Evolutionary conservation across 2,888 invertebrate genomes (phyloP).

Genomic region (Drosophila hamatofila): DNA sequence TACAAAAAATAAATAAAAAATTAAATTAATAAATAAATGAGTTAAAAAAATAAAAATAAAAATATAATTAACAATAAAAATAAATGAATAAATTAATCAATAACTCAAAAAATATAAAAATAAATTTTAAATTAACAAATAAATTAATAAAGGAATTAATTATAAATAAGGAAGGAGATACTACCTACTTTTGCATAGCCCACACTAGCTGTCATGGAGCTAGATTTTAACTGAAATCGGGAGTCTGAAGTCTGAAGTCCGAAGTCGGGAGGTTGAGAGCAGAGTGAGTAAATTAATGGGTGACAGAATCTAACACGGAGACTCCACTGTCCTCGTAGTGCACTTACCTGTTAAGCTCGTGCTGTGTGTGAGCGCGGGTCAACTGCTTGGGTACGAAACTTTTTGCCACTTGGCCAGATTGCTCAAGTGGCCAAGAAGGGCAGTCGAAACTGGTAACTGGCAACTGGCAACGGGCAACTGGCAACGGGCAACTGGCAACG

Average conservation of each 20-base stretch:
- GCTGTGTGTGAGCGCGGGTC: conserved; percentile 43
- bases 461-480: conserved; percentile 49
- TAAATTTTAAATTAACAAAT: too few species aligned
- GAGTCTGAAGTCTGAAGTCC: background rate
- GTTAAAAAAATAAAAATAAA: too few species aligned
- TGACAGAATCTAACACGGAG: conserved; percentile 35
- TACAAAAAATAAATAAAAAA: too few species aligned
- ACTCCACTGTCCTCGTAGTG: conserved; percentile 22
- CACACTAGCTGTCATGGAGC: background rate
- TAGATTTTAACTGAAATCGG: background rate
- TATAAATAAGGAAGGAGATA: background rate
- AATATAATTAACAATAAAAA: too few species aligned
- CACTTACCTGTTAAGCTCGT: conserved; percentile 49
- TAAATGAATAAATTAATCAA: too few species aligned
- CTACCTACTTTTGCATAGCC: background rate
- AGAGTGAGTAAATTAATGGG: conserved; percentile 19
- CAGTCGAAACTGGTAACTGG: conserved; percentile 43
- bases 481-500: conserved; percentile 45
- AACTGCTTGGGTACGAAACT: conserved; percentile 69
- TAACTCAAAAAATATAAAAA: too few species aligned
- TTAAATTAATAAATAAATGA: too few species aligned
- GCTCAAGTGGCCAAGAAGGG: conserved; percentile 54
- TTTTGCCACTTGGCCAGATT: conserved; percentile 75
- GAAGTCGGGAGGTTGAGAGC: background rate
- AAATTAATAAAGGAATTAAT: too few species aligned